Base-by-base conservation (phyloP, 2,888 invertebrate species). In the Hirtodrosophila alboralis region DNA sequence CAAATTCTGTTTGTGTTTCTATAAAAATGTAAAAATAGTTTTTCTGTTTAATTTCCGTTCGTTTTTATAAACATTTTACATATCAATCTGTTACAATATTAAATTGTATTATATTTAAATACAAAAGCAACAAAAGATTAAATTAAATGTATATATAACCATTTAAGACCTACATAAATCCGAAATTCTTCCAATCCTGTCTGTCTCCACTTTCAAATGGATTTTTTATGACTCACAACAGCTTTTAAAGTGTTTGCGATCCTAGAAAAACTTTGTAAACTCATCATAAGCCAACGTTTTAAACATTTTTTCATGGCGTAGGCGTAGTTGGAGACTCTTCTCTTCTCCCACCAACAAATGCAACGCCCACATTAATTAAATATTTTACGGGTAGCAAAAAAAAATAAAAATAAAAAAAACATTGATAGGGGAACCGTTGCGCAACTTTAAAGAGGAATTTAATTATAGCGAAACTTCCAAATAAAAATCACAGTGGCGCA, bases 401-500 rank as follows among this genome's bases (percentile, higher is more conserved):
- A n/a, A 51, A 44, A 61, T 7, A 18, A 31, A 47, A 37, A 21
- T 13, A 28, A 14, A 7, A 9, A 14, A 47, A 47, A 13, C 13
- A 12, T n/a, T 26, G 31, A 61, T 40, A 13, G 41, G 31, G 44
- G 18, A 37, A 49, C 40, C 40, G 40, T 16, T 14, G 51, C 52
- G 14, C 31, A 58, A 61, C 69, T 78, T 84, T 74, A 73, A 84
- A 79, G 70, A 70, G 59, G 75, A 79, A 80, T 80, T 80, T 84
- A 83, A 80, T 80, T 80, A 80, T 78, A 78, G 69, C 68, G 38
- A 65, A 59, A 59, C 59, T 59, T 18, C 7, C 52, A 65, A 65
- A 52, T 58, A 52, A 47, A 51, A 63, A 44, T 58, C 58, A 36
- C 69, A 65, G 43, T 52, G 63, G 16, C 41, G 62, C 47, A 63